phyloP scores from a whole-genome alignment of 2,888 invertebrate species.

The Aporophyla nigra region DNA sequence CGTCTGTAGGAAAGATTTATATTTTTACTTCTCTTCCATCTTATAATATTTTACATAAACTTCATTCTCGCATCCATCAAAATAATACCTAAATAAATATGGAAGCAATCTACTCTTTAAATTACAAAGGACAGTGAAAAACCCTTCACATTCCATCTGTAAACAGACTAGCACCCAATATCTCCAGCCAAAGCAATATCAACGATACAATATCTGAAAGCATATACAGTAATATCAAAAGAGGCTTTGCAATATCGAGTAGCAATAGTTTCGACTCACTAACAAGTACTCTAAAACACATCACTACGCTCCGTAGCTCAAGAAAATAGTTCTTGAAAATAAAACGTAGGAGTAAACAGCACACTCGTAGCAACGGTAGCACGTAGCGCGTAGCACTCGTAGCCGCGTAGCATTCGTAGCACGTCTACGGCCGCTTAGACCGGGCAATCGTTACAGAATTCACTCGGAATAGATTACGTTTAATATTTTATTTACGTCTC shows the following conservation, averaged over 20 bases:
- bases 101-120: neutral
- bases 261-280: conserved; percentile 43
- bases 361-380: conserved; percentile 68
- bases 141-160: no score
- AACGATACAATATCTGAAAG: conserved; percentile 32
- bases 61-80: neutral
- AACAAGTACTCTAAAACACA: conserved; percentile 55
- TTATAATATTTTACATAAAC: neutral
- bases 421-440: conserved; percentile 81
- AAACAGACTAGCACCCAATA: neutral
- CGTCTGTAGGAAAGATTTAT: no score
- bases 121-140: neutral
- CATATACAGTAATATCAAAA: conserved; percentile 28
- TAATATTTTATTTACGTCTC: conserved; percentile 72
- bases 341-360: conserved; percentile 56
- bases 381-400: conserved; percentile 76
- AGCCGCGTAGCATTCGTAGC: conserved; percentile 85
- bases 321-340: conserved; percentile 52
- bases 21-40: neutral
- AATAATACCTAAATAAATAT: neutral
- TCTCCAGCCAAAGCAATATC: conserved; percentile 25
- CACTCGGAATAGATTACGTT: conserved; percentile 72
- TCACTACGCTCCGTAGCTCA: conserved; percentile 48
- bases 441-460: conserved; percentile 72
- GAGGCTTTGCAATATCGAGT: conserved; percentile 38